These are phyloP conservation scores for Drosophila biarmipes DNA, from an alignment of 1,140 invertebrate species.

Conservation along the genomic window DNA sequence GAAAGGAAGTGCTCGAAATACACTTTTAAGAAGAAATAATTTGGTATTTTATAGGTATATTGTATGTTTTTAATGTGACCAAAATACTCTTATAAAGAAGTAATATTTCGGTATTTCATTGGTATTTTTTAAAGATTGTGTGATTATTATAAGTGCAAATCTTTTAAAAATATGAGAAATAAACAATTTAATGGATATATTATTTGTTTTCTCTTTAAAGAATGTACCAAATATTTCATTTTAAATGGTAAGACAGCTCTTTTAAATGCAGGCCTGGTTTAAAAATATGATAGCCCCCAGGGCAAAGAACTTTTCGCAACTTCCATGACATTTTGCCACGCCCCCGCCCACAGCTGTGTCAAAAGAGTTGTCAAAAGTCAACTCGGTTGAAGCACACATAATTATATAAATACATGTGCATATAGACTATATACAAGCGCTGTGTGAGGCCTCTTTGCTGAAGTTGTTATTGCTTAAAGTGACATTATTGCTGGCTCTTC, in stretches of 20 bases:
- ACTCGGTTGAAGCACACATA: conserved; percentile 3
- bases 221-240: no score
- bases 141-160: background rate
- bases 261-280: background rate
- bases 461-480: conserved; percentile 10
- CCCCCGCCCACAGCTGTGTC: conserved; percentile 17
- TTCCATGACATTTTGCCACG: conserved; percentile 12
- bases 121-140: background rate
- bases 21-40: background rate
- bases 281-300: background rate
- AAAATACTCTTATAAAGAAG: background rate
- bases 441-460: conserved; percentile 48
- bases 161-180: no score
- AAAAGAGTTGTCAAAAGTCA: conserved; percentile 48
- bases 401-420: background rate
- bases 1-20: background rate
- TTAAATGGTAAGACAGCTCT: background rate
- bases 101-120: background rate
- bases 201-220: background rate
- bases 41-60: no score
- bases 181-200: background rate
- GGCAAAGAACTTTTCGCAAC: conserved; percentile 6
- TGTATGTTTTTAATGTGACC: background rate
- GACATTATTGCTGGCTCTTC: conserved; percentile 16
- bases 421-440: conserved; percentile 6